phyloP scores from a whole-genome alignment of 2,113 vertebrate genomes.

The Sylvicapra grimmia region DNA sequence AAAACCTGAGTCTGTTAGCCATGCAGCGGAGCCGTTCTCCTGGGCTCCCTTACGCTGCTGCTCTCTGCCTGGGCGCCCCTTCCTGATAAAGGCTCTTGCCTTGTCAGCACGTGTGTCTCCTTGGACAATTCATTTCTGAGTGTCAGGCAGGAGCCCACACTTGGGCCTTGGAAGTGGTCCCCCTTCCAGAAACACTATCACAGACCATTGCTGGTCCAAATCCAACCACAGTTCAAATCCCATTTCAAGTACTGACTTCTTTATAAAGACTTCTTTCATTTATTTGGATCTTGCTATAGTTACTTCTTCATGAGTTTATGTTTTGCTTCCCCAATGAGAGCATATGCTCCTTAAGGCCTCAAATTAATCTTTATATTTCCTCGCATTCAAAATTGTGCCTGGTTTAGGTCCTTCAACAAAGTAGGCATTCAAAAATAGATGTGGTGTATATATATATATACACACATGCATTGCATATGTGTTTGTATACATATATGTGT shows the following conservation, averaged over 20 bases:
- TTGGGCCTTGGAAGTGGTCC: not conserved
- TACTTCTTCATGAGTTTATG: not conserved
- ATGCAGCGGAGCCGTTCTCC: not conserved
- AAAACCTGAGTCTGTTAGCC: not conserved
- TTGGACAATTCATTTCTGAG: not conserved
- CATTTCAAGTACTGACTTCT: not conserved
- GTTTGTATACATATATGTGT: not conserved
- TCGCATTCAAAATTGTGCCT: not conserved
- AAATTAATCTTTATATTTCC: not conserved
- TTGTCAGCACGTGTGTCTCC: not conserved
- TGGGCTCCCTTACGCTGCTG: not conserved
- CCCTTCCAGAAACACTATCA: not conserved
- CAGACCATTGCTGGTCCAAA: not conserved
- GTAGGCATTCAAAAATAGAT: not conserved
- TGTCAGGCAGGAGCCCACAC: not conserved
- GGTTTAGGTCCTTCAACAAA: not conserved
- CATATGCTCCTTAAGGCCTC: not conserved
- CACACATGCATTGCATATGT: not conserved
- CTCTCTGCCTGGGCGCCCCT: not conserved
- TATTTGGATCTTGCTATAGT: not conserved
- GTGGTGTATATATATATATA: not conserved
- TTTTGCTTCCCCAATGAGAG: not conserved
- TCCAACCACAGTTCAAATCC: not conserved
- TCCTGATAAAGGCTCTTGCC: not conserved
- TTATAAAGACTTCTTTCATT: not conserved